Base-by-base conservation (phyloP, 1,140 invertebrate genomes). In the Calliphora vicina region DNA sequence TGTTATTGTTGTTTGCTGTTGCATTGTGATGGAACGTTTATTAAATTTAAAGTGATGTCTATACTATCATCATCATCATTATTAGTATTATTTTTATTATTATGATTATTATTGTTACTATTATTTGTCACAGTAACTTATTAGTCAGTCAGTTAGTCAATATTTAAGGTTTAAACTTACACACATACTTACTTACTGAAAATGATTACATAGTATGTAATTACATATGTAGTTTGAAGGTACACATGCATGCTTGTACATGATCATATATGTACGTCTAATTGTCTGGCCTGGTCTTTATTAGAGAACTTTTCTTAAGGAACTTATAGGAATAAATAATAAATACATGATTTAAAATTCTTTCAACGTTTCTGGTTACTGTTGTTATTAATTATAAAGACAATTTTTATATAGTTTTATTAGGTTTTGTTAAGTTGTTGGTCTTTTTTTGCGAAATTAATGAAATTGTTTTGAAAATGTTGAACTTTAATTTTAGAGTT, bases 21-120 rank as follows among this genome's bases (percentile, higher is more conserved):
- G 20, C 9, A 67, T 23, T 67, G 61, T 67, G 61, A 67, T 67
- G 61, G 61, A 67, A 67, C 61, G 61, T 67, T 67, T 67, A 67
- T 67, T 67, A 67, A 67, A 67, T 67, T 23, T 67, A 67, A 67
- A 67, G 61, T 67, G 61, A 67, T 67, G 61, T 67, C 61, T 67
- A 67, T 67, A 67, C n/a, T 67, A 67, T 67, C 61, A 67, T 67
- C 61, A 67, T 67, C 20, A 67, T 67, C 8, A 8, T 67, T 23
- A 67, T 67, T 23, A 23, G 2, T 23, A 67, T 67, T 23, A 50
- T 17, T 50, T 17, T n/a, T 17, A 50, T 50, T 50, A 50, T 67
- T 67, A 23, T 67, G 20, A 67, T 23, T 23, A 67, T 67, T 67
- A 67, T 67, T 67, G 61, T 67, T 23, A 23, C n/a, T 67, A 67